These are phyloP conservation scores for Philonicus albiceps DNA, from an alignment of 2,888 invertebrate genomes.

Conservation along the genomic window DNA sequence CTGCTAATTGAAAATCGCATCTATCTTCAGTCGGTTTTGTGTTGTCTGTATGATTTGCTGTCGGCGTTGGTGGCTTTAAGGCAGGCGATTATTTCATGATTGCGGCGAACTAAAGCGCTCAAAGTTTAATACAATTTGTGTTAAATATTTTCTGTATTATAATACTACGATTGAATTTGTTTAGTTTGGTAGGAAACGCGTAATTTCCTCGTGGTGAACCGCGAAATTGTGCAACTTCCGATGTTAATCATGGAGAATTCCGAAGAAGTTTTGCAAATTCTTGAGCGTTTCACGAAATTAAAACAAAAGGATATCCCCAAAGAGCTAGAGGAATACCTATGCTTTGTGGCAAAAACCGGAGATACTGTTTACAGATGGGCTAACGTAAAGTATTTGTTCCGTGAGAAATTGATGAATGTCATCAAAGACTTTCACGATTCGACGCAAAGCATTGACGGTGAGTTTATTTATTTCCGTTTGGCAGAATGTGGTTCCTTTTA, in stretches of 20 bases:
- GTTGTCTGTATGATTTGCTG: background rate
- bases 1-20: background rate
- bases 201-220: background rate
- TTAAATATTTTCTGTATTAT: background rate
- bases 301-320: constrained; percentile 83
- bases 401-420: constrained; percentile 85
- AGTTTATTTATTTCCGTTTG: constrained; percentile 45
- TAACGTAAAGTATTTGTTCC: constrained; percentile 84
- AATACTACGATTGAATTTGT: background rate
- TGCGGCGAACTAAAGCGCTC: background rate
- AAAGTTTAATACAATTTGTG: background rate
- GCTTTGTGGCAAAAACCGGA: constrained; percentile 91
- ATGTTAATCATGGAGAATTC: constrained; percentile 76
- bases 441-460: constrained; percentile 68
- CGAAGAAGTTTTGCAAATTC: constrained; percentile 82
- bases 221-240: background rate
- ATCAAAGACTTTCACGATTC: constrained; percentile 88
- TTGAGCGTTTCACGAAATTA: constrained; percentile 83
- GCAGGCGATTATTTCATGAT: background rate
- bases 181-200: background rate
- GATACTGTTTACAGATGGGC: constrained; percentile 94
- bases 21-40: background rate
- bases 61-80: background rate
- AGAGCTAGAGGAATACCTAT: constrained; percentile 87
- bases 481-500: background rate